Evolutionary conservation across 1,140 invertebrate species (phyloP).

Genomic region (Cheumatopsyche charites): DNA sequence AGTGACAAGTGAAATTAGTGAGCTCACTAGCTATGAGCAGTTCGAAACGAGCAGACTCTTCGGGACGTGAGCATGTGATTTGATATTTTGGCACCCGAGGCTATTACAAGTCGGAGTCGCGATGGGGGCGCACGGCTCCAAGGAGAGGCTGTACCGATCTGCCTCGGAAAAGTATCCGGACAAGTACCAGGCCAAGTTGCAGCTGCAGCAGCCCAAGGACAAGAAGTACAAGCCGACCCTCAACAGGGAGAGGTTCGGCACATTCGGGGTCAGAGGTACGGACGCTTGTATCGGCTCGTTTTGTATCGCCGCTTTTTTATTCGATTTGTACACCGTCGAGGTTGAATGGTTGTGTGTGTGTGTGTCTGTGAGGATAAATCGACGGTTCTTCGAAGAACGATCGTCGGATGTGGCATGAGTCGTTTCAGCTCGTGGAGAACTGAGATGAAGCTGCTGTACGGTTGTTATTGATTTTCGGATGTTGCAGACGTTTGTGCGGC

Average conservation of each 20-base stretch:
- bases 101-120: slow-evolving; percentile 37
- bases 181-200: slow-evolving; percentile 58
- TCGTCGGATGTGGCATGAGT: too few species aligned
- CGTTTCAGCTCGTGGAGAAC: too few species aligned
- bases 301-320: background rate
- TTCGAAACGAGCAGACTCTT: too few species aligned
- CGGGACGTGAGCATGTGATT: slow-evolving; percentile 31
- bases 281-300: slow-evolving; percentile 14
- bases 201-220: slow-evolving; percentile 56
- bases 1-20: background rate
- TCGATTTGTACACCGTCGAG: too few species aligned
- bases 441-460: too few species aligned
- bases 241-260: slow-evolving; percentile 64
- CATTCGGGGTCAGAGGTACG: slow-evolving; percentile 63
- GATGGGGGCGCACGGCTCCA: slow-evolving; percentile 73
- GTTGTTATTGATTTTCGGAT: too few species aligned
- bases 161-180: slow-evolving; percentile 63
- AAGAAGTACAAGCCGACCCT: slow-evolving; percentile 61
- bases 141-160: slow-evolving; percentile 68
- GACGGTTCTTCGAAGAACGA: too few species aligned
- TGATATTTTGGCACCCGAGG: slow-evolving; percentile 14
- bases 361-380: too few species aligned
- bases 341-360: too few species aligned
- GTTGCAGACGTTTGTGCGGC: too few species aligned
- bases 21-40: too few species aligned